phyloP scores from a whole-genome alignment of 2,888 invertebrate species.

The Geophilus truncorum region DNA sequence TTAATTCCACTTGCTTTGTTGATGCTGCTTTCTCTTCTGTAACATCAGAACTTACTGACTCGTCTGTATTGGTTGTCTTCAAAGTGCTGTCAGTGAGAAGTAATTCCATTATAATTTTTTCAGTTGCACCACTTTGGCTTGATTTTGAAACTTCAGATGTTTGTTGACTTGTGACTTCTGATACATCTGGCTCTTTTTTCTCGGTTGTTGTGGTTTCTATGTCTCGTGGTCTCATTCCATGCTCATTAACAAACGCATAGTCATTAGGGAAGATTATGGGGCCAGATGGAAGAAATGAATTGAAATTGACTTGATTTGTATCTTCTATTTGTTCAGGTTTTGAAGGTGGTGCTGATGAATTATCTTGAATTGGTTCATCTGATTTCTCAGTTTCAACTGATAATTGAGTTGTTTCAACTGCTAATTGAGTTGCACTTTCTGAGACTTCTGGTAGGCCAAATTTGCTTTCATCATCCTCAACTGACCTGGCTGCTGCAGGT shows the following conservation, averaged over 20 bases:
- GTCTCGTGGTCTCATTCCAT: conserved; percentile 28
- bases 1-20: not conserved
- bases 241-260: not conserved
- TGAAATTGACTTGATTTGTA: not conserved
- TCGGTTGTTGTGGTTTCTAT: not conserved
- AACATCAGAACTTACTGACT: no score
- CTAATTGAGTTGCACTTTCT: not conserved
- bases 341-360: not conserved
- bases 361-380: not conserved
- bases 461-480: not conserved
- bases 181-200: not conserved
- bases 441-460: not conserved
- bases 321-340: not conserved
- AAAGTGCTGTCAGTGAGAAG: no score
- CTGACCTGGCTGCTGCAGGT: not conserved
- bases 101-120: no score
- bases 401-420: not conserved
- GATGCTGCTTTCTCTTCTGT: not conserved
- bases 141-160: not conserved
- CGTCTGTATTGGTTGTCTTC: no score
- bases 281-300: not conserved
- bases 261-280: conserved; percentile 1
- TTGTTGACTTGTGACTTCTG: not conserved
- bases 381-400: not conserved
- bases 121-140: not conserved